Percentiles rank a stretch among this genome's conserved stretches.
Conservation (phyloP, 2,888 invertebrate genomes). For the Rhodophaea formosa region DNA sequence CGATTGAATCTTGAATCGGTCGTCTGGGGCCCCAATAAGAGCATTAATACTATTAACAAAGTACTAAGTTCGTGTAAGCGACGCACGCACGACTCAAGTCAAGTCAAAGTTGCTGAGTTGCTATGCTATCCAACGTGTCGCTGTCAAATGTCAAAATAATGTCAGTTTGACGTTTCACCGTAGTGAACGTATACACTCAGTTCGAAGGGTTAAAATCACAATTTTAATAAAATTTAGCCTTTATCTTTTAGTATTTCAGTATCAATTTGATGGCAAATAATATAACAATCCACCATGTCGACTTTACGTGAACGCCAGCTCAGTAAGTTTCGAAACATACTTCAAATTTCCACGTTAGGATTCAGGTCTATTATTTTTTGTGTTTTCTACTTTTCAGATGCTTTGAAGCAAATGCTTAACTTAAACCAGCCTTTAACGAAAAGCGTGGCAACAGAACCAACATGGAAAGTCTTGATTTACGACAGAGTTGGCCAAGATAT, state of each 20-base stretch:
- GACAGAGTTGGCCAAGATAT: constrained; percentile 99
- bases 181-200: not conserved
- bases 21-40: too few relatives aligned
- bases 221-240: not conserved
- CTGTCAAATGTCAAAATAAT: constrained; percentile 19
- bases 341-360: too few relatives aligned
- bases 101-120: too few relatives aligned
- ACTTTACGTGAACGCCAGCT: constrained; percentile 87
- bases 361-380: constrained; percentile 6
- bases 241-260: constrained; percentile 23
- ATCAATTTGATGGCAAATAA: constrained; percentile 40
- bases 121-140: constrained; percentile 19
- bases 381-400: constrained; percentile 82
- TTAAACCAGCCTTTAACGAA: constrained; percentile 91
- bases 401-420: constrained; percentile 97
- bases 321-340: constrained; percentile 67
- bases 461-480: constrained; percentile 98
- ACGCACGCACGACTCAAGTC: too few relatives aligned
- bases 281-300: constrained; percentile 73
- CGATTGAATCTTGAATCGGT: too few relatives aligned
- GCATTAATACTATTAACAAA: too few relatives aligned
- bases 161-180: constrained; percentile 16
- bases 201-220: not conserved
- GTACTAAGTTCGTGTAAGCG: not conserved
- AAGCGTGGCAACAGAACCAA: constrained; percentile 90